phyloP scores from a whole-genome alignment of 2,888 invertebrate genomes.

The Nezara viridula region DNA sequence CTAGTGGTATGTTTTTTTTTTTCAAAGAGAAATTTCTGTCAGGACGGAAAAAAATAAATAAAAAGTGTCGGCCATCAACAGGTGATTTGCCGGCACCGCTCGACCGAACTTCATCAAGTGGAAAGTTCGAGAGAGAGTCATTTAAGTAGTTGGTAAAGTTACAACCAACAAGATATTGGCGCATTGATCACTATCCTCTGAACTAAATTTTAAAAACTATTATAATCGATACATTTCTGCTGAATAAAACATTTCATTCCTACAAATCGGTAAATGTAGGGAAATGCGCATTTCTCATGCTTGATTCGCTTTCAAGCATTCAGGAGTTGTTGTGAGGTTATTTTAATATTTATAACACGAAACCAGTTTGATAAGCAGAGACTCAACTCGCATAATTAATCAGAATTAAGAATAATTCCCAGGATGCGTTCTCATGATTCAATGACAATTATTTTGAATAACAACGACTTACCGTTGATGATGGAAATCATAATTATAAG shows the following conservation, averaged over 20 bases:
- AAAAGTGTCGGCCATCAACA: not conserved
- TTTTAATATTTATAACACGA: slow-evolving; percentile 4
- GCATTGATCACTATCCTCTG: not conserved
- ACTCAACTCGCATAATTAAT: not conserved
- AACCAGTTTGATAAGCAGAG: not conserved
- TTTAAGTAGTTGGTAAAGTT: not conserved
- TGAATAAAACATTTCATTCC: not conserved
- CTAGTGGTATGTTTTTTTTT: not conserved
- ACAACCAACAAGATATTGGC: not conserved
- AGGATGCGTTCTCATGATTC: slow-evolving; percentile 15
- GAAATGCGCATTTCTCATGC: not conserved
- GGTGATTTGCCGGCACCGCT: not conserved
- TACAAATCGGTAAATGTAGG: not conserved
- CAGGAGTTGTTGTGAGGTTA: not conserved
- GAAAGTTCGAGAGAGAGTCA: not conserved
- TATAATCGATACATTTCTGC: too few species aligned
- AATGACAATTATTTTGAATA: not conserved
- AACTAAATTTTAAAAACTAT: too few species aligned
- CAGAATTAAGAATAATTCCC: not conserved
- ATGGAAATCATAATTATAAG: not conserved
- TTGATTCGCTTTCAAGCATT: not conserved
- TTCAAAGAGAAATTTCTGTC: not conserved
- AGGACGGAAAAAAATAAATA: not conserved
- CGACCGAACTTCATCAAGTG: not conserved
- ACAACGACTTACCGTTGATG: not conserved